Evolutionary conservation across 2,888 invertebrate genomes (phyloP).

Genomic region (Tenthredo distinguenda): DNA sequence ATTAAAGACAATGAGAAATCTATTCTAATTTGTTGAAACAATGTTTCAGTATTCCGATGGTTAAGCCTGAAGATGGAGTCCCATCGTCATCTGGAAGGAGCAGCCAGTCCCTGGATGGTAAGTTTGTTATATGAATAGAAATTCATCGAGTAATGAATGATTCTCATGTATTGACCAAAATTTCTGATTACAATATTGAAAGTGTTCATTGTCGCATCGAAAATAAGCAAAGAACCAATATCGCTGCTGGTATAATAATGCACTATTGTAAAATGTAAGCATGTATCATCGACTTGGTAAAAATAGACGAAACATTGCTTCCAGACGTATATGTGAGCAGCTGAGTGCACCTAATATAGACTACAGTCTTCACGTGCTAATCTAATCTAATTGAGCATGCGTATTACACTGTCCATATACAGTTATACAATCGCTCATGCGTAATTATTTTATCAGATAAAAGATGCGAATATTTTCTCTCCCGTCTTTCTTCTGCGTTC

Average conservation of each 20-base stretch:
- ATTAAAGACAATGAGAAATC: background rate
- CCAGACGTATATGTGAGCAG: background rate
- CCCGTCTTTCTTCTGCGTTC: too few relatives aligned
- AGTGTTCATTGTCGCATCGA: background rate
- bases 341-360: background rate
- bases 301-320: background rate
- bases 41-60: constrained; percentile 41
- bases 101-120: constrained; percentile 13
- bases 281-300: background rate
- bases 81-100: constrained; percentile 19
- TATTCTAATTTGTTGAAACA: background rate
- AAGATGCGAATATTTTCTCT: background rate
- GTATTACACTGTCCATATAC: too few relatives aligned
- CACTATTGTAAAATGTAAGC: background rate
- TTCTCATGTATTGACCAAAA: background rate
- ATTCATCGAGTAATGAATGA: constrained; percentile 51
- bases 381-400: background rate
- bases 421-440: too few relatives aligned
- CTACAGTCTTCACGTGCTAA: background rate
- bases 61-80: background rate
- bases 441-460: background rate
- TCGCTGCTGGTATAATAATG: background rate
- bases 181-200: background rate
- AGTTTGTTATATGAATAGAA: constrained; percentile 10
- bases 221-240: background rate